Evolutionary conservation across 2,113 vertebrate genomes (phyloP), one percentile per base, ranked within the genome.

Genomic region (Epinephelus lanceolatus): DNA sequence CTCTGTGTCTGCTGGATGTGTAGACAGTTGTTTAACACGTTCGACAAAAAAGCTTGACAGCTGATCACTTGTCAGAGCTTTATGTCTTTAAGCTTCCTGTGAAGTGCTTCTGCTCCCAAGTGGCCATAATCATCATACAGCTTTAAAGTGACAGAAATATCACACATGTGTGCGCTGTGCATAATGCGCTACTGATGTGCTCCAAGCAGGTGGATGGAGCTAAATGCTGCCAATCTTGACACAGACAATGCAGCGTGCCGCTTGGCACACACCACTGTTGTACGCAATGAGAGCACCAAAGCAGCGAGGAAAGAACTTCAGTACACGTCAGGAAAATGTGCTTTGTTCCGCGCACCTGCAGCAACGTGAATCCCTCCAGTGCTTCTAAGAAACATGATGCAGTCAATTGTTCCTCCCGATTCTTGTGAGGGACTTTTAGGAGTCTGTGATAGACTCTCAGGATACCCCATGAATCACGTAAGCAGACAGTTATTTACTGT

Each of bases 351-450:
- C 2, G 2, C 18, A 4, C 18, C 30, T 68, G 45, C 55, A 45
- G 68, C 23, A 2, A 47, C 0, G 2, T 14, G 33, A 67, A 9
- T 45, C 59, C 21, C 51, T 40, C 65, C 17, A 75, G 40, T 33
- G 23, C 40, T 67, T 70, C 1, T 2, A 18, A 40, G 53, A 75
- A 18, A 56, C 23, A 53, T 6, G 60, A 40, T 71, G 25, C 45
- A 33, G 51, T 75, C 83, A 76, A 11, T 69, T 51, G 5, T 51
- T 85, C 73, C 67, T 70, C 52, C 40, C 27, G 63, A 78, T 71
- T 49, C 42, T 55, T 5, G 5, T 40, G 33, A 55, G 45, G 57
- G 37, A 65, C 27, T 40, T 77, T 71, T 27, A 51, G 7, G n/a
- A 68, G n/a, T 25, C 9, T 12, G 21, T 15, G 21, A 13, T 17